Conservation (phyloP, 2,888 invertebrate species). For the Diplazon laetatorius region DNA sequence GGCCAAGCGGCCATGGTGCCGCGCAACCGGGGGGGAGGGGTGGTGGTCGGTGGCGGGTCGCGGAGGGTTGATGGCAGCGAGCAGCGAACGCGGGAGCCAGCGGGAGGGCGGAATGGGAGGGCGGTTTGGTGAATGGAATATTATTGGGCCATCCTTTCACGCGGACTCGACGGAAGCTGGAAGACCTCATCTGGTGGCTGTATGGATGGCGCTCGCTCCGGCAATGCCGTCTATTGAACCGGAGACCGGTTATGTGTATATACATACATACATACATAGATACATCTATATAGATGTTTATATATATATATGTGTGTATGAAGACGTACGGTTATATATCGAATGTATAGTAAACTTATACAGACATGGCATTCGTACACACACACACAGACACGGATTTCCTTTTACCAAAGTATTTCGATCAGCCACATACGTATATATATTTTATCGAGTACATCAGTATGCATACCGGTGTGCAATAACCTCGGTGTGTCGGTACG, state of each 20-base stretch:
- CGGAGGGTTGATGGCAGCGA: slow-evolving; percentile 47
- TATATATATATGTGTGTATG: slow-evolving; percentile 29
- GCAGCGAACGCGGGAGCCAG: slow-evolving; percentile 55
- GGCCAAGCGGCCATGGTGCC: slow-evolving; percentile 53
- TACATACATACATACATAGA: slow-evolving; percentile 56
- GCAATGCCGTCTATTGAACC: slow-evolving; percentile 82
- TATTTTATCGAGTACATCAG: slow-evolving; percentile 2
- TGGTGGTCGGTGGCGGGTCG: slow-evolving; percentile 37
- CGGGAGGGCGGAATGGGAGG: slow-evolving; percentile 67
- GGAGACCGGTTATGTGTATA: slow-evolving; percentile 73
- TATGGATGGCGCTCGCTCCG: slow-evolving; percentile 80
- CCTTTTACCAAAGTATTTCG: slow-evolving; percentile 53
- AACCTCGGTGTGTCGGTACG: background rate
- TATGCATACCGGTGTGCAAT: background rate
- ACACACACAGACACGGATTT: slow-evolving; percentile 45
- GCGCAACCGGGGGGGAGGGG: slow-evolving; percentile 38
- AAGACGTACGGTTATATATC: slow-evolving; percentile 18
- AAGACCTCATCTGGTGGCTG: slow-evolving; percentile 82
- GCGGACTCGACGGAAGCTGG: slow-evolving; percentile 82
- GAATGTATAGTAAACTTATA: slow-evolving; percentile 32
- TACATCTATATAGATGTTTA: slow-evolving; percentile 26
- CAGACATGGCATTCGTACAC: slow-evolving; percentile 16
- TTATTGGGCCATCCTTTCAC: slow-evolving; percentile 83
- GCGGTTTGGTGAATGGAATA: slow-evolving; percentile 82
- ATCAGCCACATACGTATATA: slow-evolving; percentile 36